Conservation (phyloP, 2,888 invertebrate species). For the Nomada fabriciana region DNA sequence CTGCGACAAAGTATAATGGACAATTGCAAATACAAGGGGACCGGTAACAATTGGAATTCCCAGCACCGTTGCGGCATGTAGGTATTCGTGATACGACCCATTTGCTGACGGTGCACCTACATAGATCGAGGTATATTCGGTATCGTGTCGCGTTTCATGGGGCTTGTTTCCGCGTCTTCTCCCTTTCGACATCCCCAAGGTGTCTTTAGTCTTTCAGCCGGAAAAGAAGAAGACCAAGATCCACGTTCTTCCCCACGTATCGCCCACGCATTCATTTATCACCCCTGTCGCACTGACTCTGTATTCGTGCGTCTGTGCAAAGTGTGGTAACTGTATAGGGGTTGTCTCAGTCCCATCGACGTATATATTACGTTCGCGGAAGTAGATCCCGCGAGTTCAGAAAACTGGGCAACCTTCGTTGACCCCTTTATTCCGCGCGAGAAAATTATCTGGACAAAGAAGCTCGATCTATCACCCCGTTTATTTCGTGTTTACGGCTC, state of each 20-base stretch:
- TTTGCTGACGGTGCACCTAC: background rate
- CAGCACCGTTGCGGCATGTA: background rate
- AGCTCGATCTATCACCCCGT: background rate
- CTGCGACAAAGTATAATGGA: background rate
- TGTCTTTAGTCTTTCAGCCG: conserved; percentile 63
- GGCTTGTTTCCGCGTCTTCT: conserved; percentile 19
- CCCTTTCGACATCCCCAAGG: conserved; percentile 49
- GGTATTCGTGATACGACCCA: conserved; percentile 8
- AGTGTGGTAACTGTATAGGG: conserved; percentile 53
- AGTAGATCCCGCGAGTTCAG: conserved; percentile 13
- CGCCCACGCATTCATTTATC: conserved; percentile 71
- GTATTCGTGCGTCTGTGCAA: conserved; percentile 37
- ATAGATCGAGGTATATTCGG: conserved; percentile 56
- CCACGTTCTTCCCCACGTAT: conserved; percentile 51
- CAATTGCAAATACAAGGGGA: background rate
- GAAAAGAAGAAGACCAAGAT: conserved; percentile 21
- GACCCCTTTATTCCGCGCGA: conserved; percentile 48
- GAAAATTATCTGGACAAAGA: conserved; percentile 43
- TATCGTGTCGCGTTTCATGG: background rate
- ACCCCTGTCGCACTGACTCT: conserved; percentile 24
- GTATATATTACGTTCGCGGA: conserved; percentile 29
- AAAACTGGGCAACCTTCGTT: conserved; percentile 16
- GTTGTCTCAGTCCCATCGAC: conserved; percentile 29
- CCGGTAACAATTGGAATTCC: background rate
- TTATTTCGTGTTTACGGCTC: conserved; percentile 3